Evolutionary conservation across 2,888 invertebrate genomes (phyloP).

Genomic region (Tubiluchus corallicola): DNA sequence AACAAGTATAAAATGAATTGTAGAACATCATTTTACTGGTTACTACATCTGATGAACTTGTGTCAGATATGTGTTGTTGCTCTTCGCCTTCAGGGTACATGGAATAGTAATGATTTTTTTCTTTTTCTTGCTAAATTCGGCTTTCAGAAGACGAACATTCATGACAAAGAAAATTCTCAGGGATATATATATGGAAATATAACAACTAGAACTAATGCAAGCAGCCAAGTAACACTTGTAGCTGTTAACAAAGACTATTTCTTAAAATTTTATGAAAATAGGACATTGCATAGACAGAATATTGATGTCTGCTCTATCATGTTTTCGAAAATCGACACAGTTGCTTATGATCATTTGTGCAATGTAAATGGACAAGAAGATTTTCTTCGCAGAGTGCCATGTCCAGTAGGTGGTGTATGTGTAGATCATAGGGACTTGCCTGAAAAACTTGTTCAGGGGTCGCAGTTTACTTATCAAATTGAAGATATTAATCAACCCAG

Average conservation of each 20-base stretch:
- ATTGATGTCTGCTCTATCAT: slow-evolving; percentile 51
- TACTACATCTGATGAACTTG: too few species aligned
- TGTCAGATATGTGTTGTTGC: too few species aligned
- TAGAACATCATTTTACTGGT: too few species aligned
- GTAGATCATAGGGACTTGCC: slow-evolving; percentile 41
- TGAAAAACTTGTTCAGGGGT: slow-evolving; percentile 48
- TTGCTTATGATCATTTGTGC: slow-evolving; percentile 67
- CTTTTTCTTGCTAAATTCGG: slow-evolving; percentile 78
- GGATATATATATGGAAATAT: slow-evolving; percentile 94
- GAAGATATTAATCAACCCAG: slow-evolving; percentile 73
- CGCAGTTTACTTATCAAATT: slow-evolving; percentile 85
- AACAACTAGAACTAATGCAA: slow-evolving; percentile 47
- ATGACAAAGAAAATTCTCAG: slow-evolving; percentile 62
- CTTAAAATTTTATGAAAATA: slow-evolving; percentile 68
- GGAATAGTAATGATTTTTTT: slow-evolving; percentile 40
- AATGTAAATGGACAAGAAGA: slow-evolving; percentile 53
- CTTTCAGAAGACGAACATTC: slow-evolving; percentile 80
- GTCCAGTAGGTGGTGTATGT: slow-evolving; percentile 52
- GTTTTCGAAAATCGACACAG: slow-evolving; percentile 61
- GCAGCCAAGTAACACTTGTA: slow-evolving; percentile 54
- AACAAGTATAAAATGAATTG: too few species aligned
- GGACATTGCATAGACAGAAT: too few species aligned
- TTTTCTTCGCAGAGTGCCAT: slow-evolving; percentile 67
- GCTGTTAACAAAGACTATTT: slow-evolving; percentile 73
- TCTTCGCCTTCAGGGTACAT: slow-evolving; percentile 25